A percentile compares a stretch with the other conserved stretches of the same genome.
These are phyloP conservation scores for Varecia variegata DNA, from an alignment of 2,797 vertebrate species.

Conservation along the genomic window DNA sequence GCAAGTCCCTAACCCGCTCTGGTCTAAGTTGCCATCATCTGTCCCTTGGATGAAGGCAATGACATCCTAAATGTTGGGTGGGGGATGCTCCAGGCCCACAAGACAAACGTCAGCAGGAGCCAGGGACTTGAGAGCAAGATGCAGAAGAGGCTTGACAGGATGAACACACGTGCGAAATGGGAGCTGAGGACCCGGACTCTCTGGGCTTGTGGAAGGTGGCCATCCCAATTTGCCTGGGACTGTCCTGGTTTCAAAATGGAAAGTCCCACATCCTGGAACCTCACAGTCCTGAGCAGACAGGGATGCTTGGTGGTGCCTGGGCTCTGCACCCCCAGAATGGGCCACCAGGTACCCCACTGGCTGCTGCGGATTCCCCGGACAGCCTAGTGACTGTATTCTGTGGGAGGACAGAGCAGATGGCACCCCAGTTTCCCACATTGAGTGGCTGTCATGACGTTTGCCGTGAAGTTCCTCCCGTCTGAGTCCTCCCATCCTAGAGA, in stretches of 20 bases:
- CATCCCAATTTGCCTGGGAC: neutral
- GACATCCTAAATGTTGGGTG: neutral
- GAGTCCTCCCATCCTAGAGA: neutral
- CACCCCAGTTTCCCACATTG: neutral
- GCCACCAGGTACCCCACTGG: too few relatives aligned
- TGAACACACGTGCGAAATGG: neutral
- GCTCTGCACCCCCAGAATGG: neutral
- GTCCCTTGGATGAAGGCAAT: neutral
- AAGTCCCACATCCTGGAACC: neutral
- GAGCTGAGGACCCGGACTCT: neutral
- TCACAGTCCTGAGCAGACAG: neutral
- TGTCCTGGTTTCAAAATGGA: neutral
- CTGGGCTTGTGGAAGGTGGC: neutral
- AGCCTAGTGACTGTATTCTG: neutral
- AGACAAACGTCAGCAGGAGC: neutral
- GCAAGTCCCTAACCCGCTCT: neutral
- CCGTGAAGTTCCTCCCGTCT: neutral
- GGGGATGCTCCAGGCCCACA: neutral
- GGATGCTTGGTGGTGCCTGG: neutral
- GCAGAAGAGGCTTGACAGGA: neutral
- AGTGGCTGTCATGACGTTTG: neutral
- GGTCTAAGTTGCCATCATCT: fast-evolving
- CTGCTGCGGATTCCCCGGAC: neutral
- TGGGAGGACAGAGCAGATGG: too few relatives aligned
- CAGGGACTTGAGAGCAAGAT: neutral